Evolutionary conservation across 2,113 vertebrate species (phyloP).

Genomic region (Chrysemys picta): DNA sequence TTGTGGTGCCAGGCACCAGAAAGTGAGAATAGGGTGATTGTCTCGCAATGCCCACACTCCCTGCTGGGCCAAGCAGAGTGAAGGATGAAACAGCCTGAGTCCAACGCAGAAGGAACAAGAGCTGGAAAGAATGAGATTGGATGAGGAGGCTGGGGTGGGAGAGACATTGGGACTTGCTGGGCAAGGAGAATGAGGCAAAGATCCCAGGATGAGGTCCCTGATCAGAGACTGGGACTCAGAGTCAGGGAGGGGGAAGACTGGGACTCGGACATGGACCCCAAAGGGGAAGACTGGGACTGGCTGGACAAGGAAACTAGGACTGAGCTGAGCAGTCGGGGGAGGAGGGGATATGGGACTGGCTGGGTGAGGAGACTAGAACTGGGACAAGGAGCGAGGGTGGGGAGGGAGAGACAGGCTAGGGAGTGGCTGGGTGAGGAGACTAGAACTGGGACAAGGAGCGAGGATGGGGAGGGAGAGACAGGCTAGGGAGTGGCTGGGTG

Average conservation of each 20-base stretch:
- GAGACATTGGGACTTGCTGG: background rate
- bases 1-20: too few relatives aligned
- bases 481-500: background rate
- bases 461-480: background rate
- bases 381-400: background rate
- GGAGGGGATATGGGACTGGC: too few relatives aligned
- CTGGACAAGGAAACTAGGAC: too few relatives aligned
- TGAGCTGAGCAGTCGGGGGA: too few relatives aligned
- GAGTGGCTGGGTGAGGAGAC: background rate
- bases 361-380: too few relatives aligned
- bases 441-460: too few relatives aligned
- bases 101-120: background rate
- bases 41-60: background rate
- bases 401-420: background rate
- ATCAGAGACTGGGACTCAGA: background rate
- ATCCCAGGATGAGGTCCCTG: background rate
- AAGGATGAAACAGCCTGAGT: background rate
- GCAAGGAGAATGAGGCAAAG: background rate
- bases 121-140: background rate
- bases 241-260: background rate
- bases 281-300: too few relatives aligned
- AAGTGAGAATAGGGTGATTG: too few relatives aligned
- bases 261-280: background rate
- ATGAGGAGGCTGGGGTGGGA: too few relatives aligned
- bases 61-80: background rate